Conservation (phyloP, 2,888 invertebrate genomes). For the Epistrophe grossulariae region DNA sequence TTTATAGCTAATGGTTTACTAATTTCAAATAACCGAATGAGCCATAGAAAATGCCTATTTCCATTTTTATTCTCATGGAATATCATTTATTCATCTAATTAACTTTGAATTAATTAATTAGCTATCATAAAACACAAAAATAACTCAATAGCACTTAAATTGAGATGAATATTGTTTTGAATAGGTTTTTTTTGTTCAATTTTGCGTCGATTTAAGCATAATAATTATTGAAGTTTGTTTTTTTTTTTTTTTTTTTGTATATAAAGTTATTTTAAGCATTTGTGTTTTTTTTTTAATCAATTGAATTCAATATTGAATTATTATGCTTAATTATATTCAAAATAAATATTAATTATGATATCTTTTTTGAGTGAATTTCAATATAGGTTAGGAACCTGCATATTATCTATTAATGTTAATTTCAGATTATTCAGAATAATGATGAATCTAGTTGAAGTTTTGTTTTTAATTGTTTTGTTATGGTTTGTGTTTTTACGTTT, state of each 20-base stretch:
- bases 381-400: neutral
- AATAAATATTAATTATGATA: slow-evolving; percentile 25
- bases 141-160: slow-evolving; percentile 27
- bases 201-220: slow-evolving; percentile 7
- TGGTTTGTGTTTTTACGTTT: neutral
- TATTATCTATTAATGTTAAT: neutral
- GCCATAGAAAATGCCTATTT: neutral
- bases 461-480: neutral
- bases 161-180: slow-evolving; percentile 31
- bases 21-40: neutral
- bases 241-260: neutral
- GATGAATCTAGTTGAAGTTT: neutral
- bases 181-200: neutral
- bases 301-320: slow-evolving; percentile 20
- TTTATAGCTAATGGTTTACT: neutral
- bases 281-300: slow-evolving; percentile 26
- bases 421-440: neutral
- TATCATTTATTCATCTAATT: slow-evolving; percentile 61
- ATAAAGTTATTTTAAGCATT: slow-evolving; percentile 6
- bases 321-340: slow-evolving; percentile 24
- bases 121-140: slow-evolving; percentile 6
- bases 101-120: slow-evolving; percentile 67
- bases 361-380: slow-evolving; percentile 3
- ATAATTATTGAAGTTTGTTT: slow-evolving; percentile 43
- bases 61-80: neutral